A percentile compares a stretch with the other conserved stretches of the same genome.
phyloP scores from a whole-genome alignment of 1,140 invertebrate genomes.

The Stegodyphus mimosarum region DNA sequence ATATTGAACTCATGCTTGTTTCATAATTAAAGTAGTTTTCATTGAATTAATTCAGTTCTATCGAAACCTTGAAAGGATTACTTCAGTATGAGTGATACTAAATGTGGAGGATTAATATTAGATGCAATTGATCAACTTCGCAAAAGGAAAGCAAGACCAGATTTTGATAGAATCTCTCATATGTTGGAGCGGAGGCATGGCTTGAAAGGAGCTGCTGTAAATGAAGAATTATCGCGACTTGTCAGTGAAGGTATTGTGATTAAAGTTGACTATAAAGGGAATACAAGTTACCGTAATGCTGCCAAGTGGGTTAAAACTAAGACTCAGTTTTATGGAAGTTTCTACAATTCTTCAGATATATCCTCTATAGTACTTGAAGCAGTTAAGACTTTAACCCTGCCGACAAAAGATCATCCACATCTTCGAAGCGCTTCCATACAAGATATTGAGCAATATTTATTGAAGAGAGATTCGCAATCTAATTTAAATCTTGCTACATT shows the following conservation, averaged over 20 bases:
- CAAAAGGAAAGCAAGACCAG: slow-evolving; percentile 83
- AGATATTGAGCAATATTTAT: slow-evolving; percentile 65
- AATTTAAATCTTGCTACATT: slow-evolving; percentile 63
- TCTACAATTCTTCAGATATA: slow-evolving; percentile 65
- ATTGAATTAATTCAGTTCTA: too few relatives aligned
- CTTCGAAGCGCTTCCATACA: slow-evolving; percentile 58
- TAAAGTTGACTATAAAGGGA: slow-evolving; percentile 88
- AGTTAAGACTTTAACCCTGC: slow-evolving; percentile 62
- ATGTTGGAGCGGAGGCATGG: slow-evolving; percentile 80
- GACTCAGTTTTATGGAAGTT: slow-evolving; percentile 59
- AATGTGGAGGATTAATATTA: slow-evolving; percentile 79
- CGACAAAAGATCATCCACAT: slow-evolving; percentile 8
- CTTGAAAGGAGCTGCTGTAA: slow-evolving; percentile 78
- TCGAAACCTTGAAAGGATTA: too few relatives aligned
- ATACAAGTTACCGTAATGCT: slow-evolving; percentile 84
- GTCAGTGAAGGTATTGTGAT: slow-evolving; percentile 81
- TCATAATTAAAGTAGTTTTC: too few relatives aligned
- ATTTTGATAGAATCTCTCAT: slow-evolving; percentile 83
- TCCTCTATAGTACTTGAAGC: slow-evolving; percentile 65
- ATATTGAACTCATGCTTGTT: too few relatives aligned
- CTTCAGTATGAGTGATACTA: slow-evolving; percentile 29
- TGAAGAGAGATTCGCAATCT: slow-evolving; percentile 49
- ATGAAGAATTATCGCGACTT: slow-evolving; percentile 78
- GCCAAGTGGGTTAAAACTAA: slow-evolving; percentile 71
- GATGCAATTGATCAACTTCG: slow-evolving; percentile 86